Evolutionary conservation across 2,888 invertebrate species (phyloP).

Genomic region (Nymphalis c-album): DNA sequence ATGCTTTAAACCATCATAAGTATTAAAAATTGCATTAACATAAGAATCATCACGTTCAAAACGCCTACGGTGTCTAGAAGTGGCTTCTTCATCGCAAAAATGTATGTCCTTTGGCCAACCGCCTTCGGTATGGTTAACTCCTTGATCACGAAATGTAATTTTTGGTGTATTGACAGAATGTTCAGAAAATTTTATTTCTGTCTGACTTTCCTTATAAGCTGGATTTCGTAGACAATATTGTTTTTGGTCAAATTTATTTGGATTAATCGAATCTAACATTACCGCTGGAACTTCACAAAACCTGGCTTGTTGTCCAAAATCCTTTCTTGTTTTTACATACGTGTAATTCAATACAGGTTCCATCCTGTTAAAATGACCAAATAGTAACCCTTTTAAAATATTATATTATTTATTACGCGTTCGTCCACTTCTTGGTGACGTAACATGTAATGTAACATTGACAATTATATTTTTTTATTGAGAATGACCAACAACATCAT

Average conservation of each 20-base stretch:
- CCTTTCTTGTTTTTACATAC: slow-evolving; percentile 65
- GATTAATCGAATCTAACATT: slow-evolving; percentile 55
- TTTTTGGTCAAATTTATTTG: slow-evolving; percentile 55
- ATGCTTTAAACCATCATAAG: slow-evolving; percentile 80
- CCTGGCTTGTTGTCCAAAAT: slow-evolving; percentile 71
- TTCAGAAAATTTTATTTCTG: slow-evolving; percentile 52
- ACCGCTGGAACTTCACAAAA: slow-evolving; percentile 59
- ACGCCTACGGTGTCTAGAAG: slow-evolving; percentile 85
- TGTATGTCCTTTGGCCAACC: slow-evolving; percentile 90
- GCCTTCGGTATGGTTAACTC: slow-evolving; percentile 87
- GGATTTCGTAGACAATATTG: slow-evolving; percentile 71
- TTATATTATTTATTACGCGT: no score
- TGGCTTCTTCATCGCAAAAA: slow-evolving; percentile 83
- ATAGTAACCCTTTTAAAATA: background rate
- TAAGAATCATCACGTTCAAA: slow-evolving; percentile 89
- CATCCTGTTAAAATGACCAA: slow-evolving; percentile 19
- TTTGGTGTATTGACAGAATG: slow-evolving; percentile 81
- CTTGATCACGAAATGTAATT: slow-evolving; percentile 71
- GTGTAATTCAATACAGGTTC: slow-evolving; percentile 42
- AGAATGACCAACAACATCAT: no score
- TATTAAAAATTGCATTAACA: slow-evolving; percentile 81
- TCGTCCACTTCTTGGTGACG: background rate
- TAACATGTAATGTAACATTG: background rate
- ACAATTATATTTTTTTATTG: background rate
- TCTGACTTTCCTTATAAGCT: slow-evolving; percentile 65